phyloP scores from a whole-genome alignment of 2,888 invertebrate species.

The Bhutanitis thaidina region DNA sequence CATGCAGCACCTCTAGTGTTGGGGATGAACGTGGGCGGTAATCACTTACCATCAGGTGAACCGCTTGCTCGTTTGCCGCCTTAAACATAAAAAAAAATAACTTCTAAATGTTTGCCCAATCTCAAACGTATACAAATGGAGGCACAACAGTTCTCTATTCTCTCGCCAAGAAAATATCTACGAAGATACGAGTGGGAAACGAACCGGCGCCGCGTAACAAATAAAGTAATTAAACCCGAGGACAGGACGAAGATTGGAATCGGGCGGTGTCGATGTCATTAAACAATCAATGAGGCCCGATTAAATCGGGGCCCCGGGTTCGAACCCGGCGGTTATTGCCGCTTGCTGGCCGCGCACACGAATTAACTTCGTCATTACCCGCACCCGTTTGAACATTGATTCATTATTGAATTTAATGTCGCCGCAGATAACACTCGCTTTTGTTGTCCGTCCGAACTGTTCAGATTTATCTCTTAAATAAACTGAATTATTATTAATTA shows the following conservation, averaged over 20 bases:
- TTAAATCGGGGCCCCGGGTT: constrained; percentile 33
- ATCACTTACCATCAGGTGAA: no score
- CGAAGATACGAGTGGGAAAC: constrained; percentile 6
- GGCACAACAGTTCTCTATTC: background rate
- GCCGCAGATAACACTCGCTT: constrained; percentile 16
- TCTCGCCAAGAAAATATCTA: constrained; percentile 3
- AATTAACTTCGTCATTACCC: constrained; percentile 33
- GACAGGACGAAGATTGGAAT: constrained; percentile 29
- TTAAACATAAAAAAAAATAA: no score
- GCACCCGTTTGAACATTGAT: constrained; percentile 34
- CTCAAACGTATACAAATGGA: no score
- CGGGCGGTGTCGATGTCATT: constrained; percentile 29
- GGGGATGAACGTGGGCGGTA: no score
- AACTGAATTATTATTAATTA: background rate
- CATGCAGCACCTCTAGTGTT: no score
- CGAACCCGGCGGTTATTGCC: constrained; percentile 36
- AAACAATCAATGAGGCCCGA: constrained; percentile 44
- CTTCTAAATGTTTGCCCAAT: no score
- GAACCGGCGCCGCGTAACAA: constrained; percentile 22
- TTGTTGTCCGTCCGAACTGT: constrained; percentile 3
- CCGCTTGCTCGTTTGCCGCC: no score
- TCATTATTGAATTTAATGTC: constrained; percentile 41
- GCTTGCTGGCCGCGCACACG: constrained; percentile 22
- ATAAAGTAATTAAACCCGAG: constrained; percentile 34
- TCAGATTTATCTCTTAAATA: constrained; percentile 13